Percentiles rank a stretch among this genome's conserved stretches.
phyloP scores from a whole-genome alignment of 2,888 invertebrate genomes.

The Drosophila picticornis region DNA sequence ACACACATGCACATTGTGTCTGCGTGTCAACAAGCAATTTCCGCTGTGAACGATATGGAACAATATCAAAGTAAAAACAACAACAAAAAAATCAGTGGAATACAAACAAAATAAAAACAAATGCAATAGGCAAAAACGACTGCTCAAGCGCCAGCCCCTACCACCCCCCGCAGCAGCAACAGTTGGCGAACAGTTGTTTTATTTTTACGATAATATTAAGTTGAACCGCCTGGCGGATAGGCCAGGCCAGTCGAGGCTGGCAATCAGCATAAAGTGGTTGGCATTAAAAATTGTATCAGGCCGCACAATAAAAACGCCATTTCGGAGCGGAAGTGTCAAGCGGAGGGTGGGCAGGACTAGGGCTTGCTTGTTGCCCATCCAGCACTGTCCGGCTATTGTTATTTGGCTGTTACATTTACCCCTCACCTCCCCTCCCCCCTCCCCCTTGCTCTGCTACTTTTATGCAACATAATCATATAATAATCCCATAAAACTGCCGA shows the following conservation, averaged over 20 bases:
- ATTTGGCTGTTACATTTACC: constrained; percentile 19
- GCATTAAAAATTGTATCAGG: constrained; percentile 77
- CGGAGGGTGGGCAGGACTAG: constrained; percentile 1
- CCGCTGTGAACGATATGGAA: constrained; percentile 57
- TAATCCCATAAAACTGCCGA: constrained; percentile 73
- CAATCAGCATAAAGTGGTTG: constrained; percentile 78
- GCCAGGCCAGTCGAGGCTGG: constrained; percentile 37
- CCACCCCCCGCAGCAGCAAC: constrained; percentile 60
- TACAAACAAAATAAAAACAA: constrained; percentile 27
- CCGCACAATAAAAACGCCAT: constrained; percentile 72
- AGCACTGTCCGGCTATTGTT: constrained; percentile 30
- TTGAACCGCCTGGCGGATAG: constrained; percentile 46
- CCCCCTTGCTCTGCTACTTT: constrained; percentile 6
- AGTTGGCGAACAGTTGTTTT: constrained; percentile 61
- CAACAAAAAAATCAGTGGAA: constrained; percentile 9
- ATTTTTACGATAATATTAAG: constrained; percentile 76
- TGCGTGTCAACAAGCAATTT: constrained; percentile 81
- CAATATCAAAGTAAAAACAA: constrained; percentile 31
- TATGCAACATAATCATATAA: constrained; percentile 71
- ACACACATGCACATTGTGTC: constrained; percentile 23
- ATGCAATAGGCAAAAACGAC: constrained; percentile 45
- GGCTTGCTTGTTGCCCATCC: not conserved
- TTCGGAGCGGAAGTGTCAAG: constrained; percentile 68
- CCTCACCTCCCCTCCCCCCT: not conserved
- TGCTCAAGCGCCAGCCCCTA: not conserved